These are phyloP conservation scores for Rhynchonycteris naso DNA, from an alignment of 2,797 vertebrate species.

Conservation along the genomic window DNA sequence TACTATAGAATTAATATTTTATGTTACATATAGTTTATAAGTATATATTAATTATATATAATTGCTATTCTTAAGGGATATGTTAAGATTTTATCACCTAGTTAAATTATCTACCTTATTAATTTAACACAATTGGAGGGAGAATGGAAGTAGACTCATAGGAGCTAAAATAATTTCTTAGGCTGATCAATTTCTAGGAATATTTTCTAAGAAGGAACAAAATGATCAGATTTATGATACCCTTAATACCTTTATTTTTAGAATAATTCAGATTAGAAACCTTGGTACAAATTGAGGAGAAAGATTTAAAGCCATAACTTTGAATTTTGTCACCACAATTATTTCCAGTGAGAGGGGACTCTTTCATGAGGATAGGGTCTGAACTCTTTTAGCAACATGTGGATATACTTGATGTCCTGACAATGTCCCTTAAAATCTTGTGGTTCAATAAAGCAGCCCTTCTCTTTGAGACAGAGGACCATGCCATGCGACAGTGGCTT, in stretches of 20 bases:
- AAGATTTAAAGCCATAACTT: neutral
- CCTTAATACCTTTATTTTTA: slow-evolving; percentile 1
- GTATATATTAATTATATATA: neutral
- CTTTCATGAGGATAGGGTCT: neutral
- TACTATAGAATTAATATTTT: neutral
- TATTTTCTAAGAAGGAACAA: slow-evolving; percentile 27
- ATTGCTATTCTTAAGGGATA: neutral
- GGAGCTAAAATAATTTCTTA: slow-evolving; percentile 10
- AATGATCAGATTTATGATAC: neutral
- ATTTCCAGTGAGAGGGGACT: neutral
- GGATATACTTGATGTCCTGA: neutral
- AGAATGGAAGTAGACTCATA: neutral
- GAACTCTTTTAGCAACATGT: neutral
- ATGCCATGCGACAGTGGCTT: neutral
- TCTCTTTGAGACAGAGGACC: neutral
- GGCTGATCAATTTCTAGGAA: neutral
- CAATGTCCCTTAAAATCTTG: slow-evolving; percentile 3
- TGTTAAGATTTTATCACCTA: neutral
- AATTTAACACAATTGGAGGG: neutral
- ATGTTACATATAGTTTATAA: neutral
- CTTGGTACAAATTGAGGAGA: neutral
- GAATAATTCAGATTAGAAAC: slow-evolving; percentile 44
- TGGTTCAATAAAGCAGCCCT: neutral
- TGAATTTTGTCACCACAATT: slow-evolving; percentile 32
- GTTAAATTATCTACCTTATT: neutral